A percentile compares a stretch with the other conserved stretches of the same genome.
These are phyloP conservation scores for Cryptomyrus ogoouensis DNA, from an alignment of 2,113 vertebrate species.

Conservation along the genomic window DNA sequence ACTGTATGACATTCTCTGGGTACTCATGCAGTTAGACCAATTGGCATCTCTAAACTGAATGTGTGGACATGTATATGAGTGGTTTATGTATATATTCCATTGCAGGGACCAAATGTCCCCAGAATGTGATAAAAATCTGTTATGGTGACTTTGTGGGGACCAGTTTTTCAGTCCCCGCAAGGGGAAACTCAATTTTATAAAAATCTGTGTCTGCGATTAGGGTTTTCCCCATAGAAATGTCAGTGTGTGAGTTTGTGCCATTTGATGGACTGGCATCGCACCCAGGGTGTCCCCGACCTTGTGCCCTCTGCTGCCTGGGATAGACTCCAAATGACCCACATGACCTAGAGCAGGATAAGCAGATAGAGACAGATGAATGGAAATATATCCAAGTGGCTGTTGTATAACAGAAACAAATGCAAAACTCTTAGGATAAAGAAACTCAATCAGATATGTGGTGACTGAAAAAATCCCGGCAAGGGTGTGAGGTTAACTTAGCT, in stretches of 20 bases:
- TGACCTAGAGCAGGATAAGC: not conserved
- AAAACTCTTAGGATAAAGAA: not conserved
- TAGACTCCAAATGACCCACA: not conserved
- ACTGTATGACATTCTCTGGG: not conserved
- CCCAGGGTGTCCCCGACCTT: not conserved
- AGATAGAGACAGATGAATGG: not conserved
- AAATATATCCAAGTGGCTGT: not conserved
- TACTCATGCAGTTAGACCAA: not conserved
- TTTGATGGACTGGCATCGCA: not conserved
- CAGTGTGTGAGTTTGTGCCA: not conserved
- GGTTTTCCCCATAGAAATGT: not conserved
- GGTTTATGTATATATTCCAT: not conserved
- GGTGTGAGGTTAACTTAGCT: not conserved
- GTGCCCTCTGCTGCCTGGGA: not conserved
- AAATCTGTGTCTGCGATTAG: not conserved
- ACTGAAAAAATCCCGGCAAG: not conserved
- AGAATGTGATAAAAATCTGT: not conserved
- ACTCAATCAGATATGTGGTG: not conserved
- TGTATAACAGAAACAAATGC: not conserved
- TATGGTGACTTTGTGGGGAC: not conserved
- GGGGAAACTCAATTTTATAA: not conserved
- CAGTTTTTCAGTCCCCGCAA: not conserved
- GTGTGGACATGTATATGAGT: not conserved
- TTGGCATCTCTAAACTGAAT: not conserved
- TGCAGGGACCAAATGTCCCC: not conserved